Conservation (phyloP, 2,113 vertebrate genomes). For the Atrichornis clamosus region DNA sequence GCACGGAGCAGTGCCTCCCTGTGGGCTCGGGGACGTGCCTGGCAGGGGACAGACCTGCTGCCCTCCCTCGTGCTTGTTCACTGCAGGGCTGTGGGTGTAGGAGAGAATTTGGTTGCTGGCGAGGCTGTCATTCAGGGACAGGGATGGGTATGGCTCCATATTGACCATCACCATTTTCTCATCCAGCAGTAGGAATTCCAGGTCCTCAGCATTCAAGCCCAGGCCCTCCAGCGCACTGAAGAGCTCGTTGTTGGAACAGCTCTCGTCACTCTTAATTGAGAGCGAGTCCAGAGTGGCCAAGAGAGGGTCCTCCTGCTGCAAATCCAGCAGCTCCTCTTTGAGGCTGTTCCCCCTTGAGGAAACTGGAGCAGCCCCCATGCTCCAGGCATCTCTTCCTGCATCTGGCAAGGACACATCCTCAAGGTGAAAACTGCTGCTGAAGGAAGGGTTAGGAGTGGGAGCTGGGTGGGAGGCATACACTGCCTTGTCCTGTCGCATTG, state of each 20-base stretch:
- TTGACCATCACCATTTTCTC: slow-evolving; percentile 79
- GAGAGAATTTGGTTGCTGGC: slow-evolving; percentile 74
- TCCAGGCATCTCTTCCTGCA: slow-evolving; percentile 37
- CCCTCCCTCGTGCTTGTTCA: not conserved
- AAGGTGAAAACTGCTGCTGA: slow-evolving; percentile 43
- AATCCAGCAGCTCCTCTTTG: not conserved
- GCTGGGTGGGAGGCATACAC: slow-evolving; percentile 54
- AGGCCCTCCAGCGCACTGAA: slow-evolving; percentile 76
- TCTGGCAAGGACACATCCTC: not conserved
- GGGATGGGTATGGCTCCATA: slow-evolving; percentile 39
- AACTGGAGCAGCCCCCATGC: not conserved
- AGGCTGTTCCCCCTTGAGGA: not conserved
- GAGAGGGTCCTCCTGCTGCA: slow-evolving; percentile 62
- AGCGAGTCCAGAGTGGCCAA: slow-evolving; percentile 76
- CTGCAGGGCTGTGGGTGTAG: slow-evolving; percentile 64
- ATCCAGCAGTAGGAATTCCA: slow-evolving; percentile 80
- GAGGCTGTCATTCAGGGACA: slow-evolving; percentile 62
- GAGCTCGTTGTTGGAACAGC: slow-evolving; percentile 73
- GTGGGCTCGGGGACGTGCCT: not conserved
- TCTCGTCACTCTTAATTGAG: slow-evolving; percentile 62
- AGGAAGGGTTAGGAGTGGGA: slow-evolving; percentile 36
- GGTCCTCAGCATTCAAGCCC: slow-evolving; percentile 76
- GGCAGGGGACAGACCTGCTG: not conserved
- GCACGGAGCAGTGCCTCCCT: rapidly evolving
- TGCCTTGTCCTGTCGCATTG: slow-evolving; percentile 72